Evolutionary conservation across 2,888 invertebrate species (phyloP).

Genomic region (Sympetrum striolatum): DNA sequence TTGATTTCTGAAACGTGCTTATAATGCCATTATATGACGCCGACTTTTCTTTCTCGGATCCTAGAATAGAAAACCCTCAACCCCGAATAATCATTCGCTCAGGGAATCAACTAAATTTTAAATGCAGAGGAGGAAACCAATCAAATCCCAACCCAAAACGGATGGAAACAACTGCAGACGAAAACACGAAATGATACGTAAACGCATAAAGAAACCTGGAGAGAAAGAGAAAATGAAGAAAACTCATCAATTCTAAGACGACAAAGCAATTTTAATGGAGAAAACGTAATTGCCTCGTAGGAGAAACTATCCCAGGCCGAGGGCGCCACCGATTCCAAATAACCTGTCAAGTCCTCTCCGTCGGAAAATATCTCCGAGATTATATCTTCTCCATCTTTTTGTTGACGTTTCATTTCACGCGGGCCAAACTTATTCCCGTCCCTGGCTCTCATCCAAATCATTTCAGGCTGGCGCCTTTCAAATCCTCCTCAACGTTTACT

Average conservation of each 20-base stretch:
- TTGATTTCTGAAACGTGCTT: too few species aligned
- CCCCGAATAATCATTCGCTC: too few species aligned
- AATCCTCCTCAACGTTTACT: background rate
- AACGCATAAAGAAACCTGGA: background rate
- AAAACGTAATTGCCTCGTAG: background rate
- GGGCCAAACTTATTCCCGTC: background rate
- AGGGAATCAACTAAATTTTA: background rate
- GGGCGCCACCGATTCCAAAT: background rate
- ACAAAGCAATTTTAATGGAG: background rate
- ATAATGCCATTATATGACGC: too few species aligned
- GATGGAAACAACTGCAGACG: too few species aligned
- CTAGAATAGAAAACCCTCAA: too few species aligned
- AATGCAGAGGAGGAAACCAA: background rate
- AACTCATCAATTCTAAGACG: background rate
- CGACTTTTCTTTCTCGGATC: too few species aligned
- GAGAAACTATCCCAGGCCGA: background rate
- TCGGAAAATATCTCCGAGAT: background rate
- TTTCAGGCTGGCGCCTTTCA: constrained; percentile 17
- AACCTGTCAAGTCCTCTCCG: background rate
- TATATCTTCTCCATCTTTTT: background rate
- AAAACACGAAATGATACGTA: too few species aligned
- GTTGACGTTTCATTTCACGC: background rate
- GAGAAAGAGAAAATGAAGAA: background rate
- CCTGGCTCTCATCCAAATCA: background rate
- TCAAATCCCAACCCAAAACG: too few species aligned